These are phyloP conservation scores for Drosophila elegans DNA, from an alignment of 1,140 invertebrate genomes.

Conservation along the genomic window DNA sequence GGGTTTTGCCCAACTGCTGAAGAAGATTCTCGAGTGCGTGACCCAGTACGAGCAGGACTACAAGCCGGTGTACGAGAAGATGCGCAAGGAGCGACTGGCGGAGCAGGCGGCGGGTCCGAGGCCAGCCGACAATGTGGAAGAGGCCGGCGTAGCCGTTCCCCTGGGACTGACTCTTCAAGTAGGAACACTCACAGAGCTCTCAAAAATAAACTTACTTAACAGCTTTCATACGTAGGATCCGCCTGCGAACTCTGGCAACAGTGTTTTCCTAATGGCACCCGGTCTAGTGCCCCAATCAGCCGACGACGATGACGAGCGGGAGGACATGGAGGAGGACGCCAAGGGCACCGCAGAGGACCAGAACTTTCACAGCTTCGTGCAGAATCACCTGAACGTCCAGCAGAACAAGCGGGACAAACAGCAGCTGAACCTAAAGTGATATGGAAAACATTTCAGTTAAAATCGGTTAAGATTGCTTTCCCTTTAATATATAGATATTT, in stretches of 20 bases:
- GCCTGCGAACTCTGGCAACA: conserved; percentile 28
- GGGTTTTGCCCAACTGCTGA: conserved; percentile 90
- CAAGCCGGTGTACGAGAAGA: conserved; percentile 89
- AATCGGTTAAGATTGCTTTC: too few species aligned
- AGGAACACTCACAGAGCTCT: background rate
- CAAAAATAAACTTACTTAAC: background rate
- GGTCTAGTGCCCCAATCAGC: conserved; percentile 45
- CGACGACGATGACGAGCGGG: conserved; percentile 18
- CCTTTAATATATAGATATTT: too few species aligned
- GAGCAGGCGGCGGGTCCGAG: conserved; percentile 15
- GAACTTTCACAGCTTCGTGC: conserved; percentile 66
- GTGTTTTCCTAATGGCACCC: conserved; percentile 62
- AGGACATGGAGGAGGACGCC: conserved; percentile 48
- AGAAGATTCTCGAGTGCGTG: conserved; percentile 88
- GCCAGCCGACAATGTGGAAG: conserved; percentile 35
- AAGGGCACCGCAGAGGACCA: conserved; percentile 59
- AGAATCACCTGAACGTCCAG: conserved; percentile 48
- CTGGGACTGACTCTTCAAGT: conserved; percentile 51
- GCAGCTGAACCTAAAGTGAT: conserved; percentile 28
- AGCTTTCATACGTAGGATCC: conserved; percentile 33
- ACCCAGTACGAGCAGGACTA: conserved; percentile 92
- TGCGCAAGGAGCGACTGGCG: conserved; percentile 83
- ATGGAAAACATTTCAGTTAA: too few species aligned
- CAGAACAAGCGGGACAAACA: conserved; percentile 54
- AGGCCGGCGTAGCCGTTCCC: conserved; percentile 35